Evolutionary conservation across 2,797 vertebrate species (phyloP).

Genomic region (Vipera latastei): DNA sequence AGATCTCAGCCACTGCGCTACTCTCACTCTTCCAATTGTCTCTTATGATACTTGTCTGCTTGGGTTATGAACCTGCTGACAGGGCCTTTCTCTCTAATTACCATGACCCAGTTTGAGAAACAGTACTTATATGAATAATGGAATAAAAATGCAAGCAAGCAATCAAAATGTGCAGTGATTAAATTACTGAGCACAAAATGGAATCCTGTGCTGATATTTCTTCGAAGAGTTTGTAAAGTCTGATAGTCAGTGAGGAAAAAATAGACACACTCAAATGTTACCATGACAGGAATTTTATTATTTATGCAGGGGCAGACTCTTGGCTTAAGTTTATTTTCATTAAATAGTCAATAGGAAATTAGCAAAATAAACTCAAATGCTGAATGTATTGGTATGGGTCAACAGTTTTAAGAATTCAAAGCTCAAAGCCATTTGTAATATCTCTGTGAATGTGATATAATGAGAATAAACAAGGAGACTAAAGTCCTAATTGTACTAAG

Average conservation of each 20-base stretch:
- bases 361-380: not conserved
- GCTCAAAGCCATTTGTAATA: fast-evolving
- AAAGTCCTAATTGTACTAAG: constrained; percentile 45
- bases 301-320: not conserved
- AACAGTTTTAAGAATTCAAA: constrained; percentile 31
- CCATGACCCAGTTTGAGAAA: not conserved
- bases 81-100: not conserved
- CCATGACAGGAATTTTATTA: not conserved
- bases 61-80: not conserved
- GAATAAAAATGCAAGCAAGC: not conserved
- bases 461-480: constrained; percentile 46
- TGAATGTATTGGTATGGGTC: constrained; percentile 10
- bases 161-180: not conserved
- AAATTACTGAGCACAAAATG: not conserved
- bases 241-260: not conserved
- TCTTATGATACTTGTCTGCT: not conserved
- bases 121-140: not conserved
- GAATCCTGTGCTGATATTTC: not conserved
- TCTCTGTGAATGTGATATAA: constrained; percentile 27
- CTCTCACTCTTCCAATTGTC: not conserved
- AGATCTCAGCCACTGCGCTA: not conserved
- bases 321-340: not conserved
- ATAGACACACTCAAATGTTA: not conserved
- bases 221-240: not conserved
- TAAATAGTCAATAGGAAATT: not conserved